Evolutionary conservation across 2,888 invertebrate genomes (phyloP).

Genomic region (Drosophila robusta): DNA sequence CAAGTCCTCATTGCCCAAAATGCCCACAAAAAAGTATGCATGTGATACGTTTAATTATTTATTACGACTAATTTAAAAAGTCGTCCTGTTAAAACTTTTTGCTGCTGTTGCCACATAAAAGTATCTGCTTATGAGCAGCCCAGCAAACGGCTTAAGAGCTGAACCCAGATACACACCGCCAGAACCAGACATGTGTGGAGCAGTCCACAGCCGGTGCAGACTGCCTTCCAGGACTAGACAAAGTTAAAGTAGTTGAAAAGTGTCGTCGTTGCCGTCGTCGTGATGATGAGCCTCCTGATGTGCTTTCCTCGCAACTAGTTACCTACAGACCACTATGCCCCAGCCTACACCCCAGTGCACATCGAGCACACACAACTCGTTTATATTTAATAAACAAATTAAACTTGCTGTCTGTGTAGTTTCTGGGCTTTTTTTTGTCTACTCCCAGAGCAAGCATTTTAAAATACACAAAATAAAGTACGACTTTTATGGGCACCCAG

Average conservation of each 20-base stretch:
- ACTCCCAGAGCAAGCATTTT: background rate
- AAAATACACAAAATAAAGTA: conserved; percentile 6
- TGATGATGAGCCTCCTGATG: conserved; percentile 38
- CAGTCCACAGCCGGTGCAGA: conserved; percentile 3
- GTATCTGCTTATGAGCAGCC: conserved; percentile 35
- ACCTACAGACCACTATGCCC: conserved; percentile 3
- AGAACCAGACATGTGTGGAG: conserved; percentile 20
- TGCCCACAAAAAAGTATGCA: conserved; percentile 32
- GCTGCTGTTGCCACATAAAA: conserved; percentile 39
- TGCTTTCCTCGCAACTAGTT: conserved; percentile 34
- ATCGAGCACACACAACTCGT: conserved; percentile 57
- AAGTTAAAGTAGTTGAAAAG: conserved; percentile 76
- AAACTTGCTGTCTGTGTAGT: conserved; percentile 63
- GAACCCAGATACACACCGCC: conserved; percentile 24
- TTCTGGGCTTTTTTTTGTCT: conserved; percentile 19
- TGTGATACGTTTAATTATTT: conserved; percentile 73
- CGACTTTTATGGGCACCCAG: background rate
- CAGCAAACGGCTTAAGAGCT: conserved; percentile 51
- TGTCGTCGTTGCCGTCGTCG: conserved; percentile 51
- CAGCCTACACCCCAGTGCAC: background rate
- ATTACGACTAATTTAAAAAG: conserved; percentile 76
- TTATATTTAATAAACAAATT: conserved; percentile 81
- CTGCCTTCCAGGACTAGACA: conserved; percentile 32
- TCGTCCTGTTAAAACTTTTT: conserved; percentile 48
- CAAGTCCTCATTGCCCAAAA: conserved; percentile 31